Conservation (phyloP, 2,113 vertebrate genomes). For the Forbesichthys agassizii region DNA sequence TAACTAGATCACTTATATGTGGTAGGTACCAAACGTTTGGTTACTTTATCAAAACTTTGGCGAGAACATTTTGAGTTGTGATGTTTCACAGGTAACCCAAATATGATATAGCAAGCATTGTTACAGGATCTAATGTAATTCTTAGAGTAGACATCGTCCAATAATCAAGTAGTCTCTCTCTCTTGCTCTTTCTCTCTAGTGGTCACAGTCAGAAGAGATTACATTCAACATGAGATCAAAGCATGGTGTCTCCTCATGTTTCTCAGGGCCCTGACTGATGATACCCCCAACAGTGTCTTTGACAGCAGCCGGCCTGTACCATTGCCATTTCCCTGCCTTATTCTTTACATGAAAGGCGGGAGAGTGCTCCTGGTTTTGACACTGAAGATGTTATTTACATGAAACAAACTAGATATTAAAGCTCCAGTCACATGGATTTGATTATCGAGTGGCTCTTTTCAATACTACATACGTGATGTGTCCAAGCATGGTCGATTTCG, state of each 20-base stretch:
- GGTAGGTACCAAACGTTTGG: slow-evolving; percentile 26
- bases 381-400: slow-evolving; percentile 22
- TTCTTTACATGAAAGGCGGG: slow-evolving; percentile 40
- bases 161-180: background rate
- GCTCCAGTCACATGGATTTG: slow-evolving; percentile 15
- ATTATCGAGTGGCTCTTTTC: background rate
- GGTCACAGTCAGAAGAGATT: background rate
- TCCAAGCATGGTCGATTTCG: background rate
- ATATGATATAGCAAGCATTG: background rate
- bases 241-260: background rate
- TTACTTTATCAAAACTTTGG: slow-evolving; percentile 1
- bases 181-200: background rate
- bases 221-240: background rate
- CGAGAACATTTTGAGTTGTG: background rate
- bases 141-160: background rate
- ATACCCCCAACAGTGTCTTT: slow-evolving; percentile 42
- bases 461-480: background rate
- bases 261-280: slow-evolving; percentile 15
- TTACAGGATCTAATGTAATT: background rate
- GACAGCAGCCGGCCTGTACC: slow-evolving; percentile 42
- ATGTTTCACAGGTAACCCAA: too few relatives aligned
- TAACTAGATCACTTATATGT: slow-evolving; percentile 65
- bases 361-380: slow-evolving; percentile 63
- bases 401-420: slow-evolving; percentile 17
- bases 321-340: slow-evolving; percentile 31